Evolutionary conservation across 2,113 vertebrate species (phyloP), one percentile per base, ranked within the genome.

Genomic region (Notechis scutatus): DNA sequence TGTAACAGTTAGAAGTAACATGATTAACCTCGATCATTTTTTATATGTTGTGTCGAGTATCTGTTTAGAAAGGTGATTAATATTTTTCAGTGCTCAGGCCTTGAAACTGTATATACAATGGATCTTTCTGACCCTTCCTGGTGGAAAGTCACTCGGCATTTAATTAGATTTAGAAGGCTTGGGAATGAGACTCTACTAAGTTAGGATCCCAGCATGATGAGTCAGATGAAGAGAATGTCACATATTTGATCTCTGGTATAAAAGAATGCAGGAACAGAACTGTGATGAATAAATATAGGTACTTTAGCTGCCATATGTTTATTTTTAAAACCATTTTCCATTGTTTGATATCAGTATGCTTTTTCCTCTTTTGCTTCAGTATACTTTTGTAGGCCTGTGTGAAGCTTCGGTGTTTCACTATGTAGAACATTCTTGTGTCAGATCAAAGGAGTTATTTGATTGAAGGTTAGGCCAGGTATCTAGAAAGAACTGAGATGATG

Each of bases 31-130:
- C 34, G 29, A 45, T 64, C 89, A 29, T 86, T 21, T 64, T 90
- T 93, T 86, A 56, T 45, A 87, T 3, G 21, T 87, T 52, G 26
- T 93, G 23, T 61, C 3, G 14, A 54, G 11, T 86, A 87, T 56
- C 11, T 61, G 29, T 88, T 74, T 92, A 88, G 45, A 61, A 90
- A 90, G n/a, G 74, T 54, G 56, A 90, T 93, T 90, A n/a, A 85
- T 89, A 57, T 85, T 85, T 56, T 92, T 47, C 20, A 87, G 21
- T 42, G 42, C 12, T 55, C 29, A 11, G 12, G 1, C n/a, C n/a
- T 93, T 64, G 64, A 47, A 61, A 20, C 86, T 81, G 10, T 26
- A 57, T 85, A 26, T 4, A 50, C 55, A 90, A 24, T 57, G 11
- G 5, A 42, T 50, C 24, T 50, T 50, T 18, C 18, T 47, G 42